Evolutionary conservation across 2,797 vertebrate genomes (phyloP), one percentile per base, ranked within the genome.

Genomic region (Notoglanidium macrostoma): DNA sequence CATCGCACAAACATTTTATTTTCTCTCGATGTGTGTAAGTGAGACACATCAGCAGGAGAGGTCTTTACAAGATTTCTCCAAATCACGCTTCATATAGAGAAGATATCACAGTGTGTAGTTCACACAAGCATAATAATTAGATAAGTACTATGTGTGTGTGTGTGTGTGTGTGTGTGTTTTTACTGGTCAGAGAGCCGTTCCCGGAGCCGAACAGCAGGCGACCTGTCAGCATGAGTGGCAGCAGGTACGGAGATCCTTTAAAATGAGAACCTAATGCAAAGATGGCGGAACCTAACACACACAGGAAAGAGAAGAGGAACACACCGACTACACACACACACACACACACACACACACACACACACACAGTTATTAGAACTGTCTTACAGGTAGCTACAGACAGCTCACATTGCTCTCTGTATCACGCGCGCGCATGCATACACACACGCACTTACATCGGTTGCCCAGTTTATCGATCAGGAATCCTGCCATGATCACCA

Each of bases 201-300:
- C 97, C 94, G 2, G 97, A 97, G 85, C 96, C 96, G 12, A 97
- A 97, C 78, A 98, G 90, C 86, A 97, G 91, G 15, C 96, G 95
- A 63, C 97, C 97, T 0, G 94, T 96, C 76, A 98, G 94, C 96
- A 97, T 97, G 51, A 96, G 90, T 0, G 95, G 96, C 85, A 97
- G 93, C 88, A 97, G 95, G 87, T 96, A 96, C 0, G 94, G 90
- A 0, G 93, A 95, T 79, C 96, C 96, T 91, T 94, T 97, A 83
- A 97, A 97, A 92, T 97, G 96, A 85, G 96, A 97, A 6, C 96
- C 97, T 84, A 97, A 92, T 0, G 96, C 96, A 87, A 97, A 97
- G 86, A 97, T 88, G 7, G 95, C 94, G 0, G 96, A 97, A 49
- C 96, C 96, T 94, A 97, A 83, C 85, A 96, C 94, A 59, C 95